Percentiles rank a stretch among this genome's conserved stretches.
Evolutionary conservation across 2,888 invertebrate species (phyloP).

Genomic region (Cybosia mesomella): DNA sequence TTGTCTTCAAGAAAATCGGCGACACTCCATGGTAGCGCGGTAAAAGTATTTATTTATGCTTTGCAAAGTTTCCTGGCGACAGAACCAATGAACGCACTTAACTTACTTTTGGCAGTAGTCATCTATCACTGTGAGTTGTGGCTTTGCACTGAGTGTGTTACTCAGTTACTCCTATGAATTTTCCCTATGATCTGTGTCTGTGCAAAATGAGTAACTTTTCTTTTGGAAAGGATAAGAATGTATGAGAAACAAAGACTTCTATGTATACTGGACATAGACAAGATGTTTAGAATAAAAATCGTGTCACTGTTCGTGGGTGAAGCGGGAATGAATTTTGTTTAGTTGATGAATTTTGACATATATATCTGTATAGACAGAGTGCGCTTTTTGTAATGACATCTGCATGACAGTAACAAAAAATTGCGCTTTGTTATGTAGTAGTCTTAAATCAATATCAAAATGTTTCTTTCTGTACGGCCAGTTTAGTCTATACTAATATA

Average conservation of each 20-base stretch:
- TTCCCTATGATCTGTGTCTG: conserved; percentile 2
- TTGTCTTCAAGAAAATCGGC: conserved; percentile 51
- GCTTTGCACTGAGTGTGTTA: conserved; percentile 24
- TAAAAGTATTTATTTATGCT: conserved; percentile 52
- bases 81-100: conserved; percentile 37
- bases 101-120: conserved; percentile 29
- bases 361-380: too few relatives aligned
- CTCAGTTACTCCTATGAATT: conserved; percentile 31
- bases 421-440: not conserved
- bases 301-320: too few relatives aligned
- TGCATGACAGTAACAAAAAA: not conserved
- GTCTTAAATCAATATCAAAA: too few relatives aligned
- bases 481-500: too few relatives aligned
- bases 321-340: too few relatives aligned
- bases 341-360: too few relatives aligned
- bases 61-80: conserved; percentile 46
- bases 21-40: conserved; percentile 37
- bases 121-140: conserved; percentile 19
- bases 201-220: not conserved
- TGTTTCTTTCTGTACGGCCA: too few relatives aligned
- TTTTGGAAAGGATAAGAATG: not conserved
- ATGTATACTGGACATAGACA: too few relatives aligned
- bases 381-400: not conserved
- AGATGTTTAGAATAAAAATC: too few relatives aligned
- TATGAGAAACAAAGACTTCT: not conserved